Evolutionary conservation across 2,888 invertebrate species (phyloP), one percentile per base, ranked within the genome.

Genomic region (Polietes domitor): DNA sequence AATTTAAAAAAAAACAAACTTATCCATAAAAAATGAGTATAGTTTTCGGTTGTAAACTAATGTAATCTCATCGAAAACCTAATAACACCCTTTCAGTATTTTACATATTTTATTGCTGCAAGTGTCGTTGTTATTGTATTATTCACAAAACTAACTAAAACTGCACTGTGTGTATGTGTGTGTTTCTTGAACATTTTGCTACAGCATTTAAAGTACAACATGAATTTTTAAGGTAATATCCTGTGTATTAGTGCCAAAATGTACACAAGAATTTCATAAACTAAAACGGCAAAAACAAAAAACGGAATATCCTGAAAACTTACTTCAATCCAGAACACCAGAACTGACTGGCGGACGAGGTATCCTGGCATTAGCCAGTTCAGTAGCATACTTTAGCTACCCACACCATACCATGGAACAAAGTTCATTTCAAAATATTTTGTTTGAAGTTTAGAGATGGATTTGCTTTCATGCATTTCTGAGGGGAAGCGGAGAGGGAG

Each of bases 371-470:
- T 53, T 3, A 21, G 5, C 2, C 19, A 9, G 24, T 21, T 19
- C 10, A 53, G 10, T 65, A 9, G 19, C 41, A 37, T 41, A 65
- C 5, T 65, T 65, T 65, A 1, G 19, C 12, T 37, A 41, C 9
- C 26, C 6, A 50, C 55, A 55, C 9, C 21, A 10, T 41, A 65
- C 32, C 41, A n/a, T 17, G 10, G 1, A 37, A 32, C 65, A 37
- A 65, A 65, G 65, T 65, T 65, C 19, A 19, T 65, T 37, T 65
- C 32, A 37, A 65, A 65, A 65, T 65, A 65, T 65, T 65, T 65
- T 65, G 61, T 28, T 61, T 61, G 61, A 26, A 28, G 28, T 61
- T 61, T 61, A 61, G 61, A 28, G 28, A 61, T 61, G 61, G 61
- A 61, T 61, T 61, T 61, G 17, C 17, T 61, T 61, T 61, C 61